phyloP scores from a whole-genome alignment of 2,888 invertebrate genomes.

The Sphaeridia pumilis region DNA sequence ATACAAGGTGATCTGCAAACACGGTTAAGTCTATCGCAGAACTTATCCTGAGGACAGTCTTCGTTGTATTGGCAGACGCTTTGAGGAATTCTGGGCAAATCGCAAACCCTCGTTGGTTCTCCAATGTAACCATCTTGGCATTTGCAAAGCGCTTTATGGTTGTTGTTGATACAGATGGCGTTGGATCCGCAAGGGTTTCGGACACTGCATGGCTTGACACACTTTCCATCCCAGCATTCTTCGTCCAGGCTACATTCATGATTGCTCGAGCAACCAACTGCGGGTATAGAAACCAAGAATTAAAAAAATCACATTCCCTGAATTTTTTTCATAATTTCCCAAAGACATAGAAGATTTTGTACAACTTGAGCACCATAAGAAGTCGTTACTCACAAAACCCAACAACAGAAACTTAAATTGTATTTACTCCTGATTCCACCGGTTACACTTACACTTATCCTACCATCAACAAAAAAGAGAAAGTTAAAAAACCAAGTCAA shows the following conservation, averaged over 20 bases:
- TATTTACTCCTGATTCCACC: too few species aligned
- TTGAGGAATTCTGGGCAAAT: conserved; percentile 46
- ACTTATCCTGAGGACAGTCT: conserved; percentile 73
- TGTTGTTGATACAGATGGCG: conserved; percentile 61
- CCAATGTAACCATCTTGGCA: conserved; percentile 70
- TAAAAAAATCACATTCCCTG: too few species aligned
- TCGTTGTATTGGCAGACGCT: conserved; percentile 74
- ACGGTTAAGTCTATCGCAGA: conserved; percentile 72
- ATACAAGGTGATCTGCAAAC: conserved; percentile 71
- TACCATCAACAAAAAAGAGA: too few species aligned
- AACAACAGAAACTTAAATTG: too few species aligned
- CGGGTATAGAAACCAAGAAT: too few species aligned
- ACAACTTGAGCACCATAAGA: too few species aligned
- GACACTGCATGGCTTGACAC: conserved; percentile 52
- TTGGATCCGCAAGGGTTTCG: conserved; percentile 48
- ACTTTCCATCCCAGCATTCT: conserved; percentile 60
- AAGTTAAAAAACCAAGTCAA: too few species aligned
- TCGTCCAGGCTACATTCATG: conserved; percentile 74
- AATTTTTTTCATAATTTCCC: too few species aligned
- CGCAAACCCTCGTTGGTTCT: conserved; percentile 45
- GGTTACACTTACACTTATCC: too few species aligned
- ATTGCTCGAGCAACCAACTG: conserved; percentile 58
- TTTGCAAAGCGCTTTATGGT: conserved; percentile 64
- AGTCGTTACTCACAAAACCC: too few species aligned
- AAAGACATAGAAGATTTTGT: too few species aligned